phyloP scores from a whole-genome alignment of 2,888 invertebrate genomes.

The Sphaerolaimus hirsutus region DNA sequence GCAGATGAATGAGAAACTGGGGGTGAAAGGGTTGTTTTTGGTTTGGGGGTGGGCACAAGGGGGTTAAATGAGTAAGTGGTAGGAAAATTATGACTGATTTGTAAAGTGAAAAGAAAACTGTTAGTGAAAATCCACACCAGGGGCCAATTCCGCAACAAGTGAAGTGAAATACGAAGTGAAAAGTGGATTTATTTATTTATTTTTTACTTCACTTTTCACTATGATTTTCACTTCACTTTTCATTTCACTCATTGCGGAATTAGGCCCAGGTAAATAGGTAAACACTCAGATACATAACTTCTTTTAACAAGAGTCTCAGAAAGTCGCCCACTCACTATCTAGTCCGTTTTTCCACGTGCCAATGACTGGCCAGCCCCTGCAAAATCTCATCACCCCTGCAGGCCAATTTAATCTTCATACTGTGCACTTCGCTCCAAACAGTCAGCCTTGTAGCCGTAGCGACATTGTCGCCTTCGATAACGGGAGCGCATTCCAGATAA shows the following conservation, averaged over 20 bases:
- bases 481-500: not conserved
- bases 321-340: not conserved
- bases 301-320: not conserved
- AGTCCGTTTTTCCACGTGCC: not conserved
- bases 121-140: too few relatives aligned
- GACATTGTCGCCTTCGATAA: not conserved
- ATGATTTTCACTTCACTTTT: too few relatives aligned
- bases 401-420: constrained; percentile 1
- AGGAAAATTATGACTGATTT: too few relatives aligned
- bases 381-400: not conserved
- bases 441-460: not conserved
- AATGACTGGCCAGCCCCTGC: not conserved
- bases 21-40: not conserved
- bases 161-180: too few relatives aligned
- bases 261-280: not conserved
- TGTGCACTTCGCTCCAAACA: not conserved
- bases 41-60: too few relatives aligned
- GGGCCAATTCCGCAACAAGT: too few relatives aligned
- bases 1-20: not conserved
- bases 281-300: not conserved
- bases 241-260: not conserved
- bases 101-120: too few relatives aligned
- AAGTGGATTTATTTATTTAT: too few relatives aligned
- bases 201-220: too few relatives aligned
- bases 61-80: too few relatives aligned